Percentiles rank a stretch among this genome's conserved stretches.
Evolutionary conservation across 2,888 invertebrate genomes (phyloP).

Genomic region (Andricus quercusramuli): DNA sequence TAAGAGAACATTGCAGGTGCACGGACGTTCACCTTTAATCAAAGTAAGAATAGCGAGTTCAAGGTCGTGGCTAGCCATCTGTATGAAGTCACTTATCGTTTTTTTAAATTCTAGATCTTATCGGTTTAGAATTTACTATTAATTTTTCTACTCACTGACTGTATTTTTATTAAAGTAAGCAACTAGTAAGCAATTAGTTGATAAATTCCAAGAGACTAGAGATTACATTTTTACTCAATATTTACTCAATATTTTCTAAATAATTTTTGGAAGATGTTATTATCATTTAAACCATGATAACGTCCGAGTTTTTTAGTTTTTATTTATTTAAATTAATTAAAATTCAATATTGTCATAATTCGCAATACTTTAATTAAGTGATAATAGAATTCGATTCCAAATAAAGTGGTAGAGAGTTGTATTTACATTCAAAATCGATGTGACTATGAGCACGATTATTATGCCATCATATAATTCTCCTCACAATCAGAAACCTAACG

Average conservation of each 20-base stretch:
- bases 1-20: slow-evolving; percentile 15
- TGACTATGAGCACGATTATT: neutral
- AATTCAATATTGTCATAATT: neutral
- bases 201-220: neutral
- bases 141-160: neutral
- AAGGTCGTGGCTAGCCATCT: slow-evolving; percentile 21
- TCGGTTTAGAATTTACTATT: neutral
- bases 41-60: slow-evolving; percentile 32
- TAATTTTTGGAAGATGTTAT: too few relatives aligned
- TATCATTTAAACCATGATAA: too few relatives aligned
- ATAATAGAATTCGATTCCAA: neutral
- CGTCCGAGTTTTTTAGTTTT: too few relatives aligned
- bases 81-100: neutral
- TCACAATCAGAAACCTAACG: slow-evolving; percentile 18
- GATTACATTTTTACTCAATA: neutral
- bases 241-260: neutral
- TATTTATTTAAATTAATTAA: neutral
- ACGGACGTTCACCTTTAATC: slow-evolving; percentile 37
- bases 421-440: neutral
- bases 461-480: slow-evolving; percentile 1
- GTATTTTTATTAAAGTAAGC: neutral
- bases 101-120: neutral
- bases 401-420: neutral
- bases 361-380: neutral
- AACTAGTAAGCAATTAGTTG: neutral